Evolutionary conservation across 2,888 invertebrate species (phyloP), one percentile per base, ranked within the genome.

Genomic region (Zaprionus obscuricornis): DNA sequence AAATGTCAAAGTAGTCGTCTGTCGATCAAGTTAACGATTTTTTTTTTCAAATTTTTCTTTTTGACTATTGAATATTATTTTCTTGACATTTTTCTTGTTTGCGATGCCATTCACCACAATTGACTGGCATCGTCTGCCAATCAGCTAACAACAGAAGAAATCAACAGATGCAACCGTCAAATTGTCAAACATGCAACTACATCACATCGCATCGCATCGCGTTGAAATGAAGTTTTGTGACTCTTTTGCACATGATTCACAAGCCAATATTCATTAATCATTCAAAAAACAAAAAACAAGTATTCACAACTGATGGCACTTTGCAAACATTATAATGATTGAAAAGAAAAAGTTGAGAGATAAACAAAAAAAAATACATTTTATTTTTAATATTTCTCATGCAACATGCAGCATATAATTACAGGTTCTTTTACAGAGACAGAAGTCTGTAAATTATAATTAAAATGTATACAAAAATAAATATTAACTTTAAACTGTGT

Each of bases 41-140:
- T 49, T 29, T 76, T 55, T 22, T 56, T 59, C 39, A 49, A 51
- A 52, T 46, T 50, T 46, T 52, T n/a, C n/a, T 42, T 29, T 39
- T 52, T 76, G n/a, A n/a, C 45, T 16, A 66, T 67, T 52, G 43
- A 59, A 18, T 49, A 56, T 57, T 57, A 46, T 49, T 29, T 76
- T 55, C 26, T 56, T 59, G 42, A 49, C 54, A 52, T 46, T 50
- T 46, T 52, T n/a, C n/a, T 42, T 29, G 43, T 52, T 76, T 57
- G 56, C 60, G 34, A 34, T n/a, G n/a, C n/a, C 45, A 51, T 74
- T 57, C 54, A 39, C 62, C 63, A n/a, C n/a, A n/a, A n/a, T 77
- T 77, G 82, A 43, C n/a, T n/a, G n/a, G n/a, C n/a, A n/a, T n/a
- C 71, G 66, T 66, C 85, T 77, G 78, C 66, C 85, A 84, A 84